These are phyloP conservation scores for Danio jaintianensis DNA, from an alignment of 2,797 vertebrate genomes.

Conservation along the genomic window DNA sequence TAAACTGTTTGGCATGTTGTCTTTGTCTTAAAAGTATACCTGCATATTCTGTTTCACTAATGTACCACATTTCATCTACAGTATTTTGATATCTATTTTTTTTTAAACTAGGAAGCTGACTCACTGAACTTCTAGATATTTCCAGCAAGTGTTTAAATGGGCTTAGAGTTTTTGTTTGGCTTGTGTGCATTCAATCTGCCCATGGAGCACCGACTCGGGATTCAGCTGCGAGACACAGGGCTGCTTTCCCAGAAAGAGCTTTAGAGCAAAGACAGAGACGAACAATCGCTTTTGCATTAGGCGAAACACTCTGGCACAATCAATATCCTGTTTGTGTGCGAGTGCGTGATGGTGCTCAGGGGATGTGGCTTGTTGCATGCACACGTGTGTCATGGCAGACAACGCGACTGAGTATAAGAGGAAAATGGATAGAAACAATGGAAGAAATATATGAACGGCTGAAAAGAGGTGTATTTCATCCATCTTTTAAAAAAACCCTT, in stretches of 20 bases:
- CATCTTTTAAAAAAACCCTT: slow-evolving; percentile 20
- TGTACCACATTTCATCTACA: neutral
- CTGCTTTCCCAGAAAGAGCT: slow-evolving; percentile 38
- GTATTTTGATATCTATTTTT: neutral
- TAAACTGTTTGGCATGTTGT: neutral
- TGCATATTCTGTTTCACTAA: neutral
- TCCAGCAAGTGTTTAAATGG: slow-evolving; percentile 24
- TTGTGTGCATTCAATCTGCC: slow-evolving; percentile 18
- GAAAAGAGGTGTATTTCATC: slow-evolving; percentile 14
- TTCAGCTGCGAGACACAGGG: slow-evolving; percentile 26
- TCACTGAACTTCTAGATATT: slow-evolving; percentile 8
- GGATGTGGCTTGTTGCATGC: slow-evolving; percentile 22
- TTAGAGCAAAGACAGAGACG: slow-evolving; percentile 23
- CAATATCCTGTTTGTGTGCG: slow-evolving; percentile 21
- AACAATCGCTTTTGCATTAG: slow-evolving; percentile 29
- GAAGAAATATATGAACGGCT: neutral
- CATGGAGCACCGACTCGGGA: neutral
- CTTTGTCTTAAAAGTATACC: neutral
- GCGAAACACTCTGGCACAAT: slow-evolving; percentile 29
- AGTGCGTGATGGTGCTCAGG: neutral
- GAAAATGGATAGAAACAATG: slow-evolving; percentile 9
- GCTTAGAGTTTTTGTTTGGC: slow-evolving; percentile 6
- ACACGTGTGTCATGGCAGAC: neutral
- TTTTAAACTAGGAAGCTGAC: neutral
- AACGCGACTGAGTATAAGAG: neutral